Base-by-base conservation (phyloP, 2,797 vertebrate genomes). In the Borostomias antarcticus region DNA sequence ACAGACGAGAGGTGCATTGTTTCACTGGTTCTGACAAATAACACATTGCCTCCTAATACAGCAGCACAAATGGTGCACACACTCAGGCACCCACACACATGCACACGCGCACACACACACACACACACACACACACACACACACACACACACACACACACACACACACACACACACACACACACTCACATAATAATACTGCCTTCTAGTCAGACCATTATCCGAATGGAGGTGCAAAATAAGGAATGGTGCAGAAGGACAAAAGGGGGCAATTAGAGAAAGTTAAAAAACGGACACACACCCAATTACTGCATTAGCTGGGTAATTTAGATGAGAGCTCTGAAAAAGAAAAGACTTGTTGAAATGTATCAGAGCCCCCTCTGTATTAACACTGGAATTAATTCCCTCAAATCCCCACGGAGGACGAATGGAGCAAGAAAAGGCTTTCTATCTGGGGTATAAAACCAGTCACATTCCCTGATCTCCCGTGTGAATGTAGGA, bases 291-390 rank as follows among this genome's bases (percentile, higher is more conserved):
- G 88, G 90, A 92, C 91, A 94, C 90, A 92, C 93, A 92, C 92
- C 92, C 90, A 93, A 95, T 94, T 94, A 94, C 86, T 86, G 93
- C 92, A 93, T 95, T 92, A 93, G 85, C 79, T 68, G 72, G 76
- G 81, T 85, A 86, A 88, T 89, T 90, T 85, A 88, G 93, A 93
- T 88, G 88, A 93, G 93, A 90, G 89, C 90, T 88, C 92, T 87
- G 85, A 93, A 89, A 90, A 10, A 59, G 58, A 88, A 88, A 89
- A 89, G 92, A 90, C 91, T 87, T 89, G 83, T 91, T 92, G 94
- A 92, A 95, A 94, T 91, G 92, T 92, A 89, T 85, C 88, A 86
- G 87, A 84, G 80, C 89, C 91, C 90, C 91, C 86, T 77, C 68
- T 75, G 85, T 82, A 82, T 88, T 89, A 88, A 87, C 86, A 88